A percentile compares a stretch with the other conserved stretches of the same genome.
These are phyloP conservation scores for Coracopsis vasa DNA, from an alignment of 2,113 vertebrate genomes.

Conservation along the genomic window DNA sequence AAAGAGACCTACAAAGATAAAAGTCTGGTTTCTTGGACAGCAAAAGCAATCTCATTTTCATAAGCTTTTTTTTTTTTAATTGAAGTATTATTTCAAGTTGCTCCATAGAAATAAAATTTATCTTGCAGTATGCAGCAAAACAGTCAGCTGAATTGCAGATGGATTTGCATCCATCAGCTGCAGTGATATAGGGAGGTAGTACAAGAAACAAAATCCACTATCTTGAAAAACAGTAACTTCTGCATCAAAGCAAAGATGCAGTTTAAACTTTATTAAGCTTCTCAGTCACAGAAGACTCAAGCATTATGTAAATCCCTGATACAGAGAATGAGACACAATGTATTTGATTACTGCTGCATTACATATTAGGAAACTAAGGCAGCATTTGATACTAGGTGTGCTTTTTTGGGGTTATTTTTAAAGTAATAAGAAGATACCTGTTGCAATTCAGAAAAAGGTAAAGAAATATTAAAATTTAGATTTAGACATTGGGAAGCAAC, in stretches of 20 bases:
- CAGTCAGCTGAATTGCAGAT: neutral
- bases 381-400: neutral
- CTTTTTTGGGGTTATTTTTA: neutral
- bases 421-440: neutral
- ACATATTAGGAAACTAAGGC: neutral
- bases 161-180: constrained; percentile 6
- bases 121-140: neutral
- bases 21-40: neutral
- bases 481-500: neutral
- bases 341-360: neutral
- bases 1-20: neutral
- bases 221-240: neutral
- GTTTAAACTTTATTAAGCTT: constrained; percentile 25
- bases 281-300: neutral
- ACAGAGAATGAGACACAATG: neutral
- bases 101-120: neutral
- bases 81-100: constrained; percentile 1
- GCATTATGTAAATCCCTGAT: neutral
- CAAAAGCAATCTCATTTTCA: neutral
- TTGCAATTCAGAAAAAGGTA: neutral
- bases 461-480: neutral
- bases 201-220: neutral
- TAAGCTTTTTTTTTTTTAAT: neutral
- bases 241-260: constrained; percentile 15
- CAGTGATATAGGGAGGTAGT: neutral